Percentiles rank a stretch among this genome's conserved stretches.
Conservation (phyloP, 2,888 invertebrate species). For the Acanthosepion pharaonis region DNA sequence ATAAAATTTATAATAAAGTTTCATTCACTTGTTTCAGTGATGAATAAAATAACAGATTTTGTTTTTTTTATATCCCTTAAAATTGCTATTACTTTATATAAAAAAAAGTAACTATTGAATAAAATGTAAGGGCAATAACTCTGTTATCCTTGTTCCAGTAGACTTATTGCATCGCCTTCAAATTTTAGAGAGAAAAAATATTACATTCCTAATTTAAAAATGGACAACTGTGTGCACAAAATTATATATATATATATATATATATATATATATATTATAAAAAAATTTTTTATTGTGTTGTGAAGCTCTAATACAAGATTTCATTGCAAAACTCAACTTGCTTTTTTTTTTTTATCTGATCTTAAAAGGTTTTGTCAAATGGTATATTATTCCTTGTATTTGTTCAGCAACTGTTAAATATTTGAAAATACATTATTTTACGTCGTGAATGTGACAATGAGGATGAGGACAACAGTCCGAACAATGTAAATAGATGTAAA, state of each 20-base stretch:
- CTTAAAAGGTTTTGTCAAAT: not conserved
- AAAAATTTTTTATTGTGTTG: not conserved
- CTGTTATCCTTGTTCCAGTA: not conserved
- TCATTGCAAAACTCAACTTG: not conserved
- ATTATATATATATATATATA: not conserved
- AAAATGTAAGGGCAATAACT: not conserved
- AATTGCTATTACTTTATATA: not conserved
- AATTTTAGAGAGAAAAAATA: slow-evolving; percentile 8
- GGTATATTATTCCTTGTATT: not conserved
- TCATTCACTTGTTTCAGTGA: not conserved
- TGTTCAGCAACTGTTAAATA: not conserved
- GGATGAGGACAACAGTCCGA: too few species aligned
- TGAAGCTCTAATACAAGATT: not conserved
- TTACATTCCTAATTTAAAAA: not conserved
- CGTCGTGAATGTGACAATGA: too few species aligned
- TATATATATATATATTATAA: not conserved
- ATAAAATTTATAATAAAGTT: not conserved
- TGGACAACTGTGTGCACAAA: not conserved
- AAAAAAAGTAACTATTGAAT: not conserved
- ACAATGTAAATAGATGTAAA: too few species aligned
- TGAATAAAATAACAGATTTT: not conserved
- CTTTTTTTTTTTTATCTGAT: not conserved
- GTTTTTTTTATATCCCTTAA: not conserved
- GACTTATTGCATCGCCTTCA: not conserved
- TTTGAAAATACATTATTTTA: too few species aligned